Evolutionary conservation across 2,113 vertebrate genomes (phyloP), one percentile per base, ranked within the genome.

Genomic region (Manacus vitellinus): DNA sequence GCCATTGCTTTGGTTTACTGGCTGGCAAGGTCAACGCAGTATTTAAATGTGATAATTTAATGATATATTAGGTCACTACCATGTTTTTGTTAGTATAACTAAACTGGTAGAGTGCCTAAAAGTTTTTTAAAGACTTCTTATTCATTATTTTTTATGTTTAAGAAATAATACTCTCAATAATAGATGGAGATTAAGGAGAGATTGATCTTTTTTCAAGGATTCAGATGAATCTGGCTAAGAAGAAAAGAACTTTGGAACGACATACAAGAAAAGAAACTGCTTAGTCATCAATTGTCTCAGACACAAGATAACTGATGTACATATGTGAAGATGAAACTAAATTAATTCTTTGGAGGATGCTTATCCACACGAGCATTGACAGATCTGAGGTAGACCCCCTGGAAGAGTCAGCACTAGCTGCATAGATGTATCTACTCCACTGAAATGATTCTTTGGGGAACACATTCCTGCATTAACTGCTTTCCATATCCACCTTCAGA

Each of bases 11-110:
- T 93, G 68, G 88, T 94, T 89, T 83, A 83, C 54, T 74, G 61
- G 14, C 52, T 96, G 85, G 61, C 80, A 95, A 82, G 82, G 74
- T 87, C 85, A 92, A 21, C 25, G 52, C 19, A 78, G 44, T 63
- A 88, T 41, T 92, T 95, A 87, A 87, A 79, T 54, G n/a, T 54
- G 37, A 85, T 92, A 71, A 91, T 79, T 86, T 89, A 96, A 96
- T 88, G 37, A 94, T 79, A 67, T 16, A 24, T 89, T 85, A 61
- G 33, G 85, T 90, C 63, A 89, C 46, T 66, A 58, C 28, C 9
- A 44, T 37, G 28, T 47, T 85, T 89, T 59, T 88, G 31, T 70
- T 93, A 83, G 63, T 35, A 52, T 72, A 92, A 87, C 85, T 82
- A 85, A 92, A 91, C 55, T 65, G n/a, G 13, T 66, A 55, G 61